Base-by-base conservation (phyloP, 30 jellyfish, hydroid and myxozoan genomes). In the Aurelia sp. region DNA sequence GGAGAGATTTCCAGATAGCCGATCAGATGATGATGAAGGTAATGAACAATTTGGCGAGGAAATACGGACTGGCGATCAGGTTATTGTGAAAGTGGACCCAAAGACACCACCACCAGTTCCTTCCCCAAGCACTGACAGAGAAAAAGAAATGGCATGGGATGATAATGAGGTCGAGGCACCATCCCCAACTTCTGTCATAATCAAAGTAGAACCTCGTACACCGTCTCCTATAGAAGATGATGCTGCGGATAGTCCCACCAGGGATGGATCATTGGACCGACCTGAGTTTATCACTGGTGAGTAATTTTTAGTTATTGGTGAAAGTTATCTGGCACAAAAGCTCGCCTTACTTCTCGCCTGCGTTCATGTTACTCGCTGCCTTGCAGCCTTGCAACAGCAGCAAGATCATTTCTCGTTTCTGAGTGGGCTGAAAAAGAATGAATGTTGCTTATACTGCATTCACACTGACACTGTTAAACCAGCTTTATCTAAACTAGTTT, bases 191-290 rank as follows among this genome's bases (percentile, higher is more conserved):
- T 84, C 93, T 9, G 93, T 84, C 41, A 84, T 84, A 15, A 84
- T 84, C 37, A 84, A 84, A 72, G 87, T 84, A 3, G 93, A 84
- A 73, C 93, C 93, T 16, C 73, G 93, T 20, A 84, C 93, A 10
- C 93, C 93, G 3, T 84, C 93, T 12, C 93, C 93, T 6, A 66
- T 84, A 1, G 75, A 21, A 10, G 93, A 78, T 21, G 79, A 40
- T n/a, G 71, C 52, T 2, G 17, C 79, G 44, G 61, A 69, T 11
- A 33, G 52, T 69, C 79, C 55, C 10, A 44, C 16, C 10, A 44
- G 15, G 55, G 55, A 44, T 44, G 55, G 55, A 10, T 44, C 55
- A 59, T 18, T 59, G 23, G 69, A 59, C 23, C 16, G 33, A 59
- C 69, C 69, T 0, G 69, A 59, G 16, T n/a, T 21, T 21, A n/a